Evolutionary conservation across 2,797 vertebrate species (phyloP).

Genomic region (Galagoides demidoff): DNA sequence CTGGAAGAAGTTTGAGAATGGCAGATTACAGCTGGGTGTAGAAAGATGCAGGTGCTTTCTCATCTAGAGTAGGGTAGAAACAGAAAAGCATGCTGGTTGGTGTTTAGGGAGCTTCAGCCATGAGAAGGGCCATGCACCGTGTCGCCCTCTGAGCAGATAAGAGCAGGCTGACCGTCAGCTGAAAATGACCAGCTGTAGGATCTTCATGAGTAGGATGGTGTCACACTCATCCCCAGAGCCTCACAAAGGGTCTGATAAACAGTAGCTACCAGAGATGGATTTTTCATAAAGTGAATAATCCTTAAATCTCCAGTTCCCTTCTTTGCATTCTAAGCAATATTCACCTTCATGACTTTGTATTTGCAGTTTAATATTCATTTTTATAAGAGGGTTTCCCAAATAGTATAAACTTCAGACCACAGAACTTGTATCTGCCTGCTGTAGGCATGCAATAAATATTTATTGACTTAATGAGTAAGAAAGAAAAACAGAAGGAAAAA

Average conservation of each 20-base stretch:
- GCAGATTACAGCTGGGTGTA: not conserved
- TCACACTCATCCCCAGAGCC: not conserved
- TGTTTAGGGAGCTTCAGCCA: not conserved
- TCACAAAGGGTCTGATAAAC: not conserved
- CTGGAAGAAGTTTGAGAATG: not conserved
- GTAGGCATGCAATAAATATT: not conserved
- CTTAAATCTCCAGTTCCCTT: not conserved
- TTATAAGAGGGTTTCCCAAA: slow-evolving; percentile 12
- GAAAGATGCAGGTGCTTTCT: not conserved
- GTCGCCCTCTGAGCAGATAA: not conserved
- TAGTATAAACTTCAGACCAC: not conserved
- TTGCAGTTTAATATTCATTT: slow-evolving; percentile 34
- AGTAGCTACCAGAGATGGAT: not conserved
- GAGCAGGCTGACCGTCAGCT: not conserved
- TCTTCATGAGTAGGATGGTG: fast-evolving
- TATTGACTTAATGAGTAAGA: not conserved
- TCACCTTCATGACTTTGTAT: not conserved
- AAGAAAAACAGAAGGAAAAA: not conserved
- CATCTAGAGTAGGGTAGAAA: not conserved
- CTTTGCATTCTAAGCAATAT: not conserved
- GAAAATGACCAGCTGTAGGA: not conserved
- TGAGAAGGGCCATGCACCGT: not conserved
- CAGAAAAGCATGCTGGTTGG: not conserved
- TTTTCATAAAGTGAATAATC: not conserved
- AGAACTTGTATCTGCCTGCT: not conserved